phyloP scores from a whole-genome alignment of 2,113 vertebrate genomes.

The Megalops atlanticus region DNA sequence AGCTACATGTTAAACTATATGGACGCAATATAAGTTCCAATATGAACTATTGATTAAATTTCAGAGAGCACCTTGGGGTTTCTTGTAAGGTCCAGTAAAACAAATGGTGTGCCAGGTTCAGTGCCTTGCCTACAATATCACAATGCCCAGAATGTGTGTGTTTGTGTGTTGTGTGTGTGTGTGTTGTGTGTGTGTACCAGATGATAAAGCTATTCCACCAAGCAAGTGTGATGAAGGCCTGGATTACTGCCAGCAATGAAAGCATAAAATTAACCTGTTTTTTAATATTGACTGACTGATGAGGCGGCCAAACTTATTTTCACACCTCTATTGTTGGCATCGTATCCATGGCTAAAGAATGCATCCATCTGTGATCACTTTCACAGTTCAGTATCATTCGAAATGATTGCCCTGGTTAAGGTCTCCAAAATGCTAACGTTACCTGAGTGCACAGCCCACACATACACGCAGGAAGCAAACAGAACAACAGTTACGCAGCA shows the following conservation, averaged over 20 bases:
- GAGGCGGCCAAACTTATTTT: neutral
- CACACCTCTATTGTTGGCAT: neutral
- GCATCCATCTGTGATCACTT: neutral
- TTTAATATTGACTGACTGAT: neutral
- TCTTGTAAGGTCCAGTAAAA: too few relatives aligned
- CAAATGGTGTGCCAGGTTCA: too few relatives aligned
- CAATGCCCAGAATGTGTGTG: too few relatives aligned
- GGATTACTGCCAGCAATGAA: neutral
- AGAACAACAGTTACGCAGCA: too few relatives aligned
- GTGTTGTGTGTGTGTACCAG: too few relatives aligned
- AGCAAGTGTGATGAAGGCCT: neutral
- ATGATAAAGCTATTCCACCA: neutral
- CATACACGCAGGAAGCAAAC: neutral
- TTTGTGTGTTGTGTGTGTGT: neutral
- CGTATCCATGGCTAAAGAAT: neutral
- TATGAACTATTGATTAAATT: too few relatives aligned
- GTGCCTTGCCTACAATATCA: too few relatives aligned
- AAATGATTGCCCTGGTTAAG: conserved; percentile 1
- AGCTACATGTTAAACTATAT: too few relatives aligned
- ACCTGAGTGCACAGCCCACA: neutral
- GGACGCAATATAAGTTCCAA: too few relatives aligned
- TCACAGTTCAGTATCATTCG: neutral
- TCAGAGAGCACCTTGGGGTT: too few relatives aligned
- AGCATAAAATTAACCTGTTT: conserved; percentile 4
- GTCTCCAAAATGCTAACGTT: too few relatives aligned